A percentile compares a stretch with the other conserved stretches of the same genome.
Evolutionary conservation across 2,888 invertebrate genomes (phyloP).

Genomic region (Urechis unicinctus): DNA sequence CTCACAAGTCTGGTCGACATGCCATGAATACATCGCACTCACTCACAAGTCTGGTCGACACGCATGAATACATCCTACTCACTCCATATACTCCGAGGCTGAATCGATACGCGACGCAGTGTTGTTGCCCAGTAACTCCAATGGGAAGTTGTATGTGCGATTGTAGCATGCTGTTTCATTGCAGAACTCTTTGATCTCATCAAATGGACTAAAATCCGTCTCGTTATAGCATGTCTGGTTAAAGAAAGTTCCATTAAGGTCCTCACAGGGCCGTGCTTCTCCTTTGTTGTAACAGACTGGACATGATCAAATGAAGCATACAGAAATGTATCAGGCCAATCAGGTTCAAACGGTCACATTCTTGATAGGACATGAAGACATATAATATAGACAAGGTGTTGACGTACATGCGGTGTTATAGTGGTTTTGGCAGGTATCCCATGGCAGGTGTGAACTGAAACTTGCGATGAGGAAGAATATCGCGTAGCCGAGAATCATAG

Average conservation of each 20-base stretch:
- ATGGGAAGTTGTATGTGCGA: not conserved
- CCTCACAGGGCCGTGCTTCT: slow-evolving; percentile 13
- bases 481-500: slow-evolving; percentile 73
- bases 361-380: too few species aligned
- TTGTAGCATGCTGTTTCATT: slow-evolving; percentile 7
- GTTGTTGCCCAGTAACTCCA: slow-evolving; percentile 6
- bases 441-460: slow-evolving; percentile 60
- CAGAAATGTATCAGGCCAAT: too few species aligned
- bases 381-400: too few species aligned
- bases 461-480: slow-evolving; percentile 70
- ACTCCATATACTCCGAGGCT: slow-evolving; percentile 19
- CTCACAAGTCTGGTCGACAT: too few species aligned
- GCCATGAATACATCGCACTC: too few species aligned
- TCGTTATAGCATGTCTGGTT: slow-evolving; percentile 20
- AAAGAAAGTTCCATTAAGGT: slow-evolving; percentile 8
- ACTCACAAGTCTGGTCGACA: too few species aligned
- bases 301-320: not conserved
- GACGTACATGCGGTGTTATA: slow-evolving; percentile 23
- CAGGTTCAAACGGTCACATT: too few species aligned
- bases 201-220: slow-evolving; percentile 8
- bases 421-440: slow-evolving; percentile 59
- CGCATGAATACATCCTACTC: too few species aligned
- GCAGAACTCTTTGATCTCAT: slow-evolving; percentile 2
- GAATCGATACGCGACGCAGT: slow-evolving; percentile 7
- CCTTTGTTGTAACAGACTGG: slow-evolving; percentile 18